These are phyloP conservation scores for Aleiodes testaceus DNA, from an alignment of 2,888 invertebrate species.

Conservation along the genomic window DNA sequence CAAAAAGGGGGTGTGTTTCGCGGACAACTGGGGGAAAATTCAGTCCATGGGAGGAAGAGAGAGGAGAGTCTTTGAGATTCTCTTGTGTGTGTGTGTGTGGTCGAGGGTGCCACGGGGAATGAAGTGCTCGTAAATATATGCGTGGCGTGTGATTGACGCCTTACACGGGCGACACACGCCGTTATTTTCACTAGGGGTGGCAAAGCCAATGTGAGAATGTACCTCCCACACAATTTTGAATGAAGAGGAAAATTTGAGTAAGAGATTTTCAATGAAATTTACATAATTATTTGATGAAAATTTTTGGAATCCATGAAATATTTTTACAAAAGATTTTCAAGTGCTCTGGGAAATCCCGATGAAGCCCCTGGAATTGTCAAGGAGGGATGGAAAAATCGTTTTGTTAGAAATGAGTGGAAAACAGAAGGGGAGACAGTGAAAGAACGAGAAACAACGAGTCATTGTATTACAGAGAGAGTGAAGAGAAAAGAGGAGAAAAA, in stretches of 20 bases:
- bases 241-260: neutral
- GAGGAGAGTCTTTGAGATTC: constrained; percentile 12
- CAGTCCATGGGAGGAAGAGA: constrained; percentile 13
- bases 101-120: constrained; percentile 52
- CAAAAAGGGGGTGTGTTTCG: constrained; percentile 66
- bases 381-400: constrained; percentile 51
- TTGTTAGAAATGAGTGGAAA: constrained; percentile 45
- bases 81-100: constrained; percentile 37
- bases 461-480: constrained; percentile 20
- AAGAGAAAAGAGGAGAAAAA: constrained; percentile 17
- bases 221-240: neutral
- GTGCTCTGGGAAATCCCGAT: neutral
- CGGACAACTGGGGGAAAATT: constrained; percentile 52
- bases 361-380: constrained; percentile 27
- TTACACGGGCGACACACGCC: constrained; percentile 65
- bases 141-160: constrained; percentile 72
- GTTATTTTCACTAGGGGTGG: constrained; percentile 51
- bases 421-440: constrained; percentile 25
- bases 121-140: constrained; percentile 70
- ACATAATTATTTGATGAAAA: no score
- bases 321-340: constrained; percentile 12
- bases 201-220: constrained; percentile 26
- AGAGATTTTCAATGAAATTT: neutral
- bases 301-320: neutral
- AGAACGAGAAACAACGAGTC: constrained; percentile 36